Evolutionary conservation across 2,888 invertebrate species (phyloP), one percentile per base, ranked within the genome.

Genomic region (Heliconius cydno): DNA sequence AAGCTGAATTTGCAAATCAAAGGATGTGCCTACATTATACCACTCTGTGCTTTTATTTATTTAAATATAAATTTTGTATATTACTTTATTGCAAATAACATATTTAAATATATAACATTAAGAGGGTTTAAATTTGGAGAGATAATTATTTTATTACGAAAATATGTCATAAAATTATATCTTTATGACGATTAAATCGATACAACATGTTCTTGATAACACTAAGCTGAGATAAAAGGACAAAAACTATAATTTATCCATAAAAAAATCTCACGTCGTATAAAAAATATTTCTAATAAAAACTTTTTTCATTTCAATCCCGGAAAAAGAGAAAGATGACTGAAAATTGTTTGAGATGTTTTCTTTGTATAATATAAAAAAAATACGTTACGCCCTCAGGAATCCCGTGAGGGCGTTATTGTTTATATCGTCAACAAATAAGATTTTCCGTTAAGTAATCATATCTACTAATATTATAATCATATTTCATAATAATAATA

Each of bases 271-370:
- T 63, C 30, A 19, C 30, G 9, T 7, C 2, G 0, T 9, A 66
- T 66, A 66, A 66, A 66, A 66, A 2, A 30, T 19, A 30, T 19
- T 13, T 66, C 15, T 30, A 30, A 19, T 66, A 28, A 66, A 68
- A 68, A 68, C 34, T 68, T 68, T 68, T 68, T 68, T 68, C n/a
- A 68, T 68, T 68, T 41, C 68, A 41, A 68, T 68, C 10, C 25
- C 15, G 25, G 19, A 41, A 68, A 68, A 13, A 28, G 25, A 7
- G n/a, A 5, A 12, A n/a, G 7, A 19, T 7, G 15, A 25, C 25
- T 41, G 68, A 38, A 68, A 38, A 38, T 34, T 68, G 38, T 38
- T 68, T 68, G 6, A 68, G 41, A 68, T 41, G 68, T 68, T 68
- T 68, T 41, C 68, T 68, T n/a, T 25, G 68, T n/a, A 41, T 13